Base-by-base conservation (phyloP, 2,113 vertebrate species). In the Rhinoderma darwinii region DNA sequence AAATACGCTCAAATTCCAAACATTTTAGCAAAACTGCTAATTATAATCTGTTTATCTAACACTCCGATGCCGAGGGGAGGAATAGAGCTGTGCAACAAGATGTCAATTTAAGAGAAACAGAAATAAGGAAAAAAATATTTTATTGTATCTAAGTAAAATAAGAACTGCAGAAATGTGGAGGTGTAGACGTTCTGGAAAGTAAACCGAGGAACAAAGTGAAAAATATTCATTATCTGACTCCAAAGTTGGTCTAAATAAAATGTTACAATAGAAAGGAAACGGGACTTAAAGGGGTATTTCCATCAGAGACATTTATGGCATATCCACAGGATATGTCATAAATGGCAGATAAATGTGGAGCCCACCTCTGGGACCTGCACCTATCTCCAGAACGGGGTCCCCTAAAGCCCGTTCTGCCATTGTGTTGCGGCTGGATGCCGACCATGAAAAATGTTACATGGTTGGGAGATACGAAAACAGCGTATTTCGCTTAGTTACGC, bases 11-110 rank as follows among this genome's bases (percentile, higher is more conserved):
- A 81, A 27, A 81, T 25, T 43, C 37, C 14, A 37, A 43, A 43
- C 54, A 61, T 61, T n/a, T 63, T 81, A 32, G n/a, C n/a, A 59
- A 39, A 81, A 61, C 78, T 3, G n/a, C 54, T 59, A 81, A 61
- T 81, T 81, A 81, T 81, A 41, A 59, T 81, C 78, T 63, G 27
- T 61, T 81, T 81, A 27, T 81, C 54, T 63, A 43, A 15, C 54
- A 41, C 22, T 61, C 39, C 11, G 39, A 5, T 27, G 22, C 37
- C 35, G n/a, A 63, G 37, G 25, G 8, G 76, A 78, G 35, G 78
- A 9, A 61, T 18, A 3, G 77, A 32, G 9, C 50, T 37, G 51
- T 11, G 22, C 7, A 27, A 35, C 30, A 41, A n/a, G 12, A 37
- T 81, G 78, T 80, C 54, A 41, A n/a, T 74, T 25, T 22, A 9